phyloP scores from a whole-genome alignment of 2,113 vertebrate species.

The Solea senegalensis region DNA sequence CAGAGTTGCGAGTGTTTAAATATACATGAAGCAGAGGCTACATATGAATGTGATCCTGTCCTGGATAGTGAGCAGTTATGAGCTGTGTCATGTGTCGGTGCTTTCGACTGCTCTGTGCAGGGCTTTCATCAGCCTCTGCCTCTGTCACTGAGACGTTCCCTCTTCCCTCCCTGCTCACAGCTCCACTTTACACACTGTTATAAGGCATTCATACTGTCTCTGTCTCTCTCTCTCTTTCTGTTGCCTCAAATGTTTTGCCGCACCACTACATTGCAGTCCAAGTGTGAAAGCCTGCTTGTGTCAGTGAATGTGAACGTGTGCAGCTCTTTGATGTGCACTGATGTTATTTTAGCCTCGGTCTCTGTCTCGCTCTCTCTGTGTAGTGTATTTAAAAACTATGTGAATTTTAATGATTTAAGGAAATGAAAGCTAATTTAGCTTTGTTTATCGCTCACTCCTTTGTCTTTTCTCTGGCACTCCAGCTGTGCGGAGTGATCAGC shows the following conservation, averaged over 20 bases:
- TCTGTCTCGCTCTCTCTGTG: neutral
- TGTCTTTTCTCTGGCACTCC: conserved; percentile 12
- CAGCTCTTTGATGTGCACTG: conserved; percentile 35
- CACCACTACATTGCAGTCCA: conserved; percentile 69
- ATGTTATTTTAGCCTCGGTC: conserved; percentile 13
- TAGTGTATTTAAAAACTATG: neutral
- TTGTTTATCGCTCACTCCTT: conserved; percentile 4
- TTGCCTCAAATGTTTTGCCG: conserved; percentile 58
- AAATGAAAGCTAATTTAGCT: neutral
- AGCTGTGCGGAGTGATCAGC: conserved; percentile 13
- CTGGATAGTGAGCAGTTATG: conserved; percentile 71
- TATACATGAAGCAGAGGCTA: conserved; percentile 69
- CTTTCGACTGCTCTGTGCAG: conserved; percentile 55
- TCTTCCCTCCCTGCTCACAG: conserved; percentile 56
- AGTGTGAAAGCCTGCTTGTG: conserved; percentile 56
- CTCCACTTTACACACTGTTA: conserved; percentile 66
- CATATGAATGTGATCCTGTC: conserved; percentile 61
- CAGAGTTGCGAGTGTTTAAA: conserved; percentile 63
- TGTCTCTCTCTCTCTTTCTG: conserved; percentile 32
- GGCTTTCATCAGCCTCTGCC: conserved; percentile 72
- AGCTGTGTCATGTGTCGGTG: conserved; percentile 72
- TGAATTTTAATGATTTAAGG: neutral
- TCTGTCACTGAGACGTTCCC: conserved; percentile 66
- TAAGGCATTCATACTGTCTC: conserved; percentile 58
- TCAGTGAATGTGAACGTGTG: conserved; percentile 27